Percentiles rank a stretch among this genome's conserved stretches.
Evolutionary conservation across 2,113 vertebrate genomes (phyloP).

Genomic region (Otolemur garnettii): DNA sequence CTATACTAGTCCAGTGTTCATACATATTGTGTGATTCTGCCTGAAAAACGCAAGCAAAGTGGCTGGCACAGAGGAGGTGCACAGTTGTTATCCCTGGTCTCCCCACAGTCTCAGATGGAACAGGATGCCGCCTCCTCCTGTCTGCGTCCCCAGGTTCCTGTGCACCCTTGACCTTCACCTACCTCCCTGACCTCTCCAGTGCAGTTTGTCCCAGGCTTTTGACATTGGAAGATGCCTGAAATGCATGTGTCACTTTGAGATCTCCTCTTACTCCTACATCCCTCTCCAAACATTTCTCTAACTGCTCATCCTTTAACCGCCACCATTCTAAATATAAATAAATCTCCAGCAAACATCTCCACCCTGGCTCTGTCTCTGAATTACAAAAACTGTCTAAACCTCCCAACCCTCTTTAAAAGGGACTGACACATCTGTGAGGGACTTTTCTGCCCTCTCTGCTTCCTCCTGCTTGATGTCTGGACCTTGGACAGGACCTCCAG

Average conservation of each 20-base stretch:
- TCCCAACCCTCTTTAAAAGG: background rate
- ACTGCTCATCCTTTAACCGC: background rate
- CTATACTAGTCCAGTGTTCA: accelerated
- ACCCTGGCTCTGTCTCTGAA: background rate
- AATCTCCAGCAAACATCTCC: background rate
- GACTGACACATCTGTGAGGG: background rate
- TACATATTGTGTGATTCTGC: background rate
- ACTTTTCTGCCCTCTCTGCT: background rate
- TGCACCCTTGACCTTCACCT: accelerated
- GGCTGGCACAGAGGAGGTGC: too few relatives aligned
- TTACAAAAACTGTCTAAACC: background rate
- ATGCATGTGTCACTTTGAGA: background rate
- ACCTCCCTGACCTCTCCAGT: background rate
- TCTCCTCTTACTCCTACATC: background rate
- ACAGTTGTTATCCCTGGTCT: accelerated
- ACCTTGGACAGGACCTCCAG: background rate
- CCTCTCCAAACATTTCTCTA: background rate
- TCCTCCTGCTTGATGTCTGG: background rate
- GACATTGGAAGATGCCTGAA: background rate
- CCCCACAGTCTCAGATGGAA: too few relatives aligned
- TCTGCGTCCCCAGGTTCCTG: background rate
- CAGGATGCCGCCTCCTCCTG: accelerated
- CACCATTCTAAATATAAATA: background rate
- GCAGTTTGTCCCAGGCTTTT: background rate
- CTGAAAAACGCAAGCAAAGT: background rate